These are phyloP conservation scores for Astropecten irregularis DNA, from an alignment of 53 echinoderm and acorn worm species.

Conservation along the genomic window DNA sequence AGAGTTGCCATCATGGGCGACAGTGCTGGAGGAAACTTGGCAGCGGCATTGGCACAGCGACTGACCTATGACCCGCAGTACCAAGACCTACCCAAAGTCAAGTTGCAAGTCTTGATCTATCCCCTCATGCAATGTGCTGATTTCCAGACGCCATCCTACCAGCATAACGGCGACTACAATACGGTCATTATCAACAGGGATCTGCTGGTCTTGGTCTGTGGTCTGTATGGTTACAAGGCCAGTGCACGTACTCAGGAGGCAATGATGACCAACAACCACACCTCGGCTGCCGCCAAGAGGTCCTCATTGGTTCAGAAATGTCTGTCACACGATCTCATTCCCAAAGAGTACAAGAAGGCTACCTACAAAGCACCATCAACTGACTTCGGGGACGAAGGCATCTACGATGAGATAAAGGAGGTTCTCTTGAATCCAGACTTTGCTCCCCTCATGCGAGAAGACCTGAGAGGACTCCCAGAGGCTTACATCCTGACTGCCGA, in stretches of 20 bases:
- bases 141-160: constrained; percentile 80
- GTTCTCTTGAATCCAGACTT: constrained; percentile 61
- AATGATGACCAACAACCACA: constrained; percentile 70
- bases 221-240: constrained; percentile 49
- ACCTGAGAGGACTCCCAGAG: constrained; percentile 58
- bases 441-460: constrained; percentile 73
- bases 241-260: background rate
- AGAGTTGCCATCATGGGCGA: constrained; percentile 82
- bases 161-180: constrained; percentile 54
- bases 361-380: constrained; percentile 58
- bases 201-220: constrained; percentile 1
- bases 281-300: constrained; percentile 55
- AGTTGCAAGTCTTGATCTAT: constrained; percentile 70
- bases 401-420: constrained; percentile 60
- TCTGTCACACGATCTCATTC: constrained; percentile 76
- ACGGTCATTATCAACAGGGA: constrained; percentile 18
- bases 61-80: constrained; percentile 63
- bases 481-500: constrained; percentile 81
- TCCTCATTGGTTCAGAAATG: constrained; percentile 49
- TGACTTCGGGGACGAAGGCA: constrained; percentile 51
- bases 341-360: constrained; percentile 44
- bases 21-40: constrained; percentile 89
- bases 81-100: constrained; percentile 54
- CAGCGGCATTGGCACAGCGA: constrained; percentile 73
- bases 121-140: constrained; percentile 80